Evolutionary conservation across 2,888 invertebrate genomes (phyloP), one percentile per base, ranked within the genome.

Genomic region (Ophonus ardosiacus): DNA sequence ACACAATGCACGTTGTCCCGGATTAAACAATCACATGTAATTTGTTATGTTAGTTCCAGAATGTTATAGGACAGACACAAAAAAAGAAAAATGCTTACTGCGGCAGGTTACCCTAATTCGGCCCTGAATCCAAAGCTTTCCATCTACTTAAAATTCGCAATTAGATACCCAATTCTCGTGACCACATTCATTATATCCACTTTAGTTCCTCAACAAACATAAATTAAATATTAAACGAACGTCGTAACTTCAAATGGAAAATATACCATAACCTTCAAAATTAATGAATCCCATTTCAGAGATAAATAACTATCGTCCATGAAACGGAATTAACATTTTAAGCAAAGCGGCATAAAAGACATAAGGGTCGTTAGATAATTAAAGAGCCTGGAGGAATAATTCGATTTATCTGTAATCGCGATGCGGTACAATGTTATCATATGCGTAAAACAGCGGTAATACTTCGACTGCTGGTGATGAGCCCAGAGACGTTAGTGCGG

Each of bases 121-220:
- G 5, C 31, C 31, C 31, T 31, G 31, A 5, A 31, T 3, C 31
- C 31, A 31, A 31, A 63, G 24, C 68, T 38, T 68, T 68, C 31
- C 38, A 74, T 15, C 43, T 43, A 7, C 1, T 43, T 74, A 43
- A 74, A 68, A 43, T 43, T 74, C 43, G 43, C 43, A 43, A 68
- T 74, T 74, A n/a, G n/a, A n/a, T n/a, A 74, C 18, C 43, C 15
- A 74, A 43, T 74, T 74, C 71, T 63, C 63, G 13, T 63, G 63
- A 21, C 63, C 63, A 21, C 21, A 21, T 59, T 63, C 21, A 68
- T 68, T 68, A 24, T 38, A 74, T 74, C 71, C 71, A 74, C 71
- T 74, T 74, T 74, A 74, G 71, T 74, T 74, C 40, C 71, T 74
- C 71, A 74, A 74, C 71, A 74, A 74, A 74, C 71, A 74, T 74